Conservation (phyloP, 2,888 invertebrate genomes). For the Drosophila tanythrix region DNA sequence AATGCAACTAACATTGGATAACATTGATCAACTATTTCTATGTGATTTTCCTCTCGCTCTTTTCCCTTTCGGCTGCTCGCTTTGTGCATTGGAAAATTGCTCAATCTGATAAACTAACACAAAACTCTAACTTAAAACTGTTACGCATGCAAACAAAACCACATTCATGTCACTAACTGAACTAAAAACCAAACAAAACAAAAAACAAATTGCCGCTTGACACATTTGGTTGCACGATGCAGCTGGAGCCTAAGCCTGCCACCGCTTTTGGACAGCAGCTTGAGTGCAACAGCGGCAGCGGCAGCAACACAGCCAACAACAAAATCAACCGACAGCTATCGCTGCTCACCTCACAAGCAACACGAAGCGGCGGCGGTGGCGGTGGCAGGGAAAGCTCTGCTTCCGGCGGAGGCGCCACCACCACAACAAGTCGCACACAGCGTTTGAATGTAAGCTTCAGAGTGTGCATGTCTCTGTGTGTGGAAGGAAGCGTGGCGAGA, state of each 20-base stretch:
- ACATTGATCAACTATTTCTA: conserved; percentile 21
- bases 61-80: conserved; percentile 44
- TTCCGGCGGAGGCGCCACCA: conserved; percentile 83
- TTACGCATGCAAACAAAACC: conserved; percentile 51
- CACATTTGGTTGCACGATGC: conserved; percentile 10
- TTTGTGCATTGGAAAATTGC: conserved; percentile 39
- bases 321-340: conserved; percentile 89
- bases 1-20: conserved; percentile 48
- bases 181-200: conserved; percentile 7
- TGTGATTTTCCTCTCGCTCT: conserved; percentile 42
- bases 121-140: conserved; percentile 26
- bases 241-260: conserved; percentile 84
- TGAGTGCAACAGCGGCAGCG: conserved; percentile 86
- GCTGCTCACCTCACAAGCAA: conserved; percentile 87
- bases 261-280: conserved; percentile 87
- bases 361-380: conserved; percentile 77
- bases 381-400: conserved; percentile 85
- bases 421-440: conserved; percentile 86
- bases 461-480: conserved; percentile 6
- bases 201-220: conserved; percentile 13
- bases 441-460: conserved; percentile 90
- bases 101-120: conserved; percentile 30
- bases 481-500: conserved; percentile 10
- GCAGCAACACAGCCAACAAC: conserved; percentile 83
- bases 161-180: conserved; percentile 57